These are phyloP conservation scores for Heteronetta atricapilla DNA, from an alignment of 2,113 vertebrate genomes.

Conservation along the genomic window DNA sequence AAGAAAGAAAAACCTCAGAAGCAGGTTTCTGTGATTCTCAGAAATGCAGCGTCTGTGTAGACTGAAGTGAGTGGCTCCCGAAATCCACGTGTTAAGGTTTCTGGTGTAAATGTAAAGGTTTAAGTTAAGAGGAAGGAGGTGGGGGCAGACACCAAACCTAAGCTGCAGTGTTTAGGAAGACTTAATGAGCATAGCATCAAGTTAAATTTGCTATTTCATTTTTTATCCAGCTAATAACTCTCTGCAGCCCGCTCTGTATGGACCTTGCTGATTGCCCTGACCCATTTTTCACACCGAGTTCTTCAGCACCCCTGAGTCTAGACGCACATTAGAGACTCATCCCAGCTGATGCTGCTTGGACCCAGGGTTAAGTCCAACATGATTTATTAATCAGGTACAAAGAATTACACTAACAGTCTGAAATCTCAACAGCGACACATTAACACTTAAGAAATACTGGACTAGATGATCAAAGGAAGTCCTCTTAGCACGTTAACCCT, in stretches of 20 bases:
- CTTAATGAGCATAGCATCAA: neutral
- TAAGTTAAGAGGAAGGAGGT: neutral
- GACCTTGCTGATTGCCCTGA: neutral
- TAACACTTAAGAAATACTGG: neutral
- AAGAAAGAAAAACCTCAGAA: neutral
- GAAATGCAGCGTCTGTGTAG: neutral
- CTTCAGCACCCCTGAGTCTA: neutral
- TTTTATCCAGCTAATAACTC: neutral
- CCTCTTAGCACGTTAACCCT: neutral
- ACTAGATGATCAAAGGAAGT: neutral
- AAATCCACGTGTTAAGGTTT: neutral
- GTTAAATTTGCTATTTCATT: neutral
- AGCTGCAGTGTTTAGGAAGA: neutral
- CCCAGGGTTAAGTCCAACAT: neutral
- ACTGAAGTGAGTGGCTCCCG: neutral
- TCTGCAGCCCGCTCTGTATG: neutral
- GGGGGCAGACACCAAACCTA: neutral
- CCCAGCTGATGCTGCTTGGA: neutral
- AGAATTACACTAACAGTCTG: accelerated
- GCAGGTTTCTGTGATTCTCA: accelerated
- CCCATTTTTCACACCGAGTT: neutral
- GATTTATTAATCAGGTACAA: neutral
- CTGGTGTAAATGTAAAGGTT: neutral
- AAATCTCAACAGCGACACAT: neutral
- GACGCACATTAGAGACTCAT: neutral